Percentiles rank a stretch among this genome's conserved stretches.
phyloP scores from a whole-genome alignment of 2,113 vertebrate species.

The Corynorhinus townsendii region DNA sequence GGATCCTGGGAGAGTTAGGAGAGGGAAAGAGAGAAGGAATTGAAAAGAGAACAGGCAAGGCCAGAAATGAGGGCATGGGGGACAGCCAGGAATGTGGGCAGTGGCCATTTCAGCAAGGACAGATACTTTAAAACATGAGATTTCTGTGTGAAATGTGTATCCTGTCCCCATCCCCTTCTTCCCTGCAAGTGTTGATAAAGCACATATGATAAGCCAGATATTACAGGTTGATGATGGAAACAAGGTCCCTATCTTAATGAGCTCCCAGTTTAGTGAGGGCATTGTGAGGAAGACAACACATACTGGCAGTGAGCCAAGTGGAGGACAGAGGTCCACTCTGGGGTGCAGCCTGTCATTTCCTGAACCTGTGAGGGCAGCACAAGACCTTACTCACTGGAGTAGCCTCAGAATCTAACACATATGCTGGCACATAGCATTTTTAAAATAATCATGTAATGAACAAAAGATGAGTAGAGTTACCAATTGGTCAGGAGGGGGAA shows the following conservation, averaged over 20 bases:
- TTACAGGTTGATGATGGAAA: not conserved
- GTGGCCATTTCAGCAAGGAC: not conserved
- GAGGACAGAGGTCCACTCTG: not conserved
- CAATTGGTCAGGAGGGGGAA: not conserved
- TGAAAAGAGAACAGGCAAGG: not conserved
- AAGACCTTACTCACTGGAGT: not conserved
- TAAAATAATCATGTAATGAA: not conserved
- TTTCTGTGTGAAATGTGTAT: not conserved
- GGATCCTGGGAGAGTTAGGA: not conserved
- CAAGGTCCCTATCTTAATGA: not conserved
- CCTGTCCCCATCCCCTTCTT: not conserved
- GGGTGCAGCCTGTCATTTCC: not conserved
- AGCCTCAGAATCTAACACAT: not conserved
- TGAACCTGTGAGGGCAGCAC: not conserved
- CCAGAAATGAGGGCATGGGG: not conserved
- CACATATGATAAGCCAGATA: not conserved
- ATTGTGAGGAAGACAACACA: not conserved
- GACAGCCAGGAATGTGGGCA: not conserved
- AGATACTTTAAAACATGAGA: not conserved
- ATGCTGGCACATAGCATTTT: not conserved
- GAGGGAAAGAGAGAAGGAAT: not conserved
- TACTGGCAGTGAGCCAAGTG: not conserved
- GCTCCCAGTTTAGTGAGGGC: not conserved
- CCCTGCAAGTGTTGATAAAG: not conserved
- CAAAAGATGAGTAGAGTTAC: not conserved